A percentile compares a stretch with the other conserved stretches of the same genome.
phyloP scores from a whole-genome alignment of 2,888 invertebrate species.

The Cantharis flavilabris region DNA sequence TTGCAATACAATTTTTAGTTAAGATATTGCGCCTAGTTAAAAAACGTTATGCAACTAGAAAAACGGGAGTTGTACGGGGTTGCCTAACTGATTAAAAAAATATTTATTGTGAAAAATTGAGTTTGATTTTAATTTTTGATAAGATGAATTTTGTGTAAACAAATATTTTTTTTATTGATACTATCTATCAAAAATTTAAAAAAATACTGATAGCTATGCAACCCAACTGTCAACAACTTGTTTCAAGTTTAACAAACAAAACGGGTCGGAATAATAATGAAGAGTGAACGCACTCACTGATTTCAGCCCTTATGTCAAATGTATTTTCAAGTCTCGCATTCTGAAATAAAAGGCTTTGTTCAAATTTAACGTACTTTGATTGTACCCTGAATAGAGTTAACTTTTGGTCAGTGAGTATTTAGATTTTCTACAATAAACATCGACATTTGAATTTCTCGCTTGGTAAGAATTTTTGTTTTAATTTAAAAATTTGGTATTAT shows the following conservation, averaged over 20 bases:
- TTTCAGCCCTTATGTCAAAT: conserved; percentile 32
- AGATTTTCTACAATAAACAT: conserved; percentile 9
- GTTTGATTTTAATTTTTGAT: not conserved
- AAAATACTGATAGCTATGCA: conserved; percentile 25
- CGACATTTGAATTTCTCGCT: not conserved
- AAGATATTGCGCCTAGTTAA: not conserved
- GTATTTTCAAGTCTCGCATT: conserved; percentile 26
- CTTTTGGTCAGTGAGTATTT: conserved; percentile 18
- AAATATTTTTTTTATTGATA: not conserved
- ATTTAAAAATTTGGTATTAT: not conserved
- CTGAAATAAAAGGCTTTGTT: conserved; percentile 26
- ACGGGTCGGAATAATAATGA: conserved; percentile 30
- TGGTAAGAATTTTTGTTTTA: not conserved
- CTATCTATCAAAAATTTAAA: not conserved
- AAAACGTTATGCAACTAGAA: not conserved
- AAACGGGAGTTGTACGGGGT: not conserved
- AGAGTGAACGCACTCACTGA: conserved; percentile 15
- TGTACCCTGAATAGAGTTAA: conserved; percentile 6
- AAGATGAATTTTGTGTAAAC: not conserved
- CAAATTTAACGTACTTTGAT: conserved; percentile 20
- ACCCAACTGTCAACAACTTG: conserved; percentile 34
- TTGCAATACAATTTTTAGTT: not conserved
- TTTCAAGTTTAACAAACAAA: conserved; percentile 9
- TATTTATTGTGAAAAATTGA: not conserved
- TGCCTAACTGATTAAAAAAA: not conserved